A percentile compares a stretch with the other conserved stretches of the same genome.
phyloP scores from a whole-genome alignment of 2,113 vertebrate genomes.

The Dipodomys ordii region DNA sequence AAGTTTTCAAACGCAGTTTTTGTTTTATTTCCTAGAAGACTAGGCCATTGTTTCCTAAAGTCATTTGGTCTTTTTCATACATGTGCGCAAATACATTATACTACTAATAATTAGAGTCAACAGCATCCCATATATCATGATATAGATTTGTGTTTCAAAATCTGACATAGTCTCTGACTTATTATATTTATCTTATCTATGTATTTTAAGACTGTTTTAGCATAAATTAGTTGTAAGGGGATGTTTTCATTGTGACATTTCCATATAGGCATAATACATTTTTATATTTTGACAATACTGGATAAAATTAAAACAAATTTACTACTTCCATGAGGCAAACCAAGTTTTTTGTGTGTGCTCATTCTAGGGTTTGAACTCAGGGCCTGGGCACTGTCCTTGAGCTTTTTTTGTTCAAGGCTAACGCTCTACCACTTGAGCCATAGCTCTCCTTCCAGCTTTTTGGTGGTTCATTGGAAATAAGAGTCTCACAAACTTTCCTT shows the following conservation, averaged over 20 bases:
- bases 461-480: too few species aligned
- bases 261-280: too few species aligned
- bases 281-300: neutral
- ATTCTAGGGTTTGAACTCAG: too few species aligned
- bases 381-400: too few species aligned
- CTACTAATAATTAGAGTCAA: slow-evolving; percentile 29
- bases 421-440: too few species aligned
- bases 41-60: neutral
- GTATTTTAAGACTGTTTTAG: too few species aligned
- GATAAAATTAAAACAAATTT: neutral
- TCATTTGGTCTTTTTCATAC: slow-evolving; percentile 12
- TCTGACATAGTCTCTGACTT: neutral
- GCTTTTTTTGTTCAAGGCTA: too few species aligned
- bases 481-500: too few species aligned
- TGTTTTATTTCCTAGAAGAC: slow-evolving; percentile 30
- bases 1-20: slow-evolving; percentile 25
- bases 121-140: neutral
- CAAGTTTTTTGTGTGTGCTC: neutral
- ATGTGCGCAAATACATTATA: neutral
- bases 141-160: slow-evolving; percentile 10
- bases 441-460: too few species aligned
- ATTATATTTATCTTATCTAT: neutral
- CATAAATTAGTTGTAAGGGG: too few species aligned
- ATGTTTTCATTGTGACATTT: too few species aligned
- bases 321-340: neutral